Evolutionary conservation across 2,797 vertebrate species (phyloP).

Genomic region (Brotula barbata): DNA sequence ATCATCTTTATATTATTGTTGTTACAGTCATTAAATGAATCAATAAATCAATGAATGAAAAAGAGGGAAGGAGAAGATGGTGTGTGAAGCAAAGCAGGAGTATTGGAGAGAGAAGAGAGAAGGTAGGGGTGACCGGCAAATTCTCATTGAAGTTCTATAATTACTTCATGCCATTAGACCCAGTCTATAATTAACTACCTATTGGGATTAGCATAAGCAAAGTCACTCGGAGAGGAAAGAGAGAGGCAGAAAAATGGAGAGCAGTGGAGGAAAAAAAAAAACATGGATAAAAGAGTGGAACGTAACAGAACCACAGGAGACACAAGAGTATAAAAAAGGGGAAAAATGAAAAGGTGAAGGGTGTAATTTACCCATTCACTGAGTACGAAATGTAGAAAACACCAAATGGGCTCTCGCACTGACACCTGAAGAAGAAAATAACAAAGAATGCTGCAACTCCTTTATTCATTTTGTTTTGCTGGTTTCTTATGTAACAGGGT

Average conservation of each 20-base stretch:
- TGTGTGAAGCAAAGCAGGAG: slow-evolving; percentile 1
- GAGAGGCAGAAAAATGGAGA: slow-evolving; percentile 16
- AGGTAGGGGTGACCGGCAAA: slow-evolving; percentile 56
- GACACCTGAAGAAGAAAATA: too few species aligned
- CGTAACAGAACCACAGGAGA: slow-evolving; percentile 1
- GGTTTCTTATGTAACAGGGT: too few species aligned
- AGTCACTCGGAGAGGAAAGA: slow-evolving; percentile 54
- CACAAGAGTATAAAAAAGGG: neutral
- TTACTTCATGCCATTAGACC: slow-evolving; percentile 73
- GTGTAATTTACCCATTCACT: slow-evolving; percentile 1
- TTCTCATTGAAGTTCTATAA: slow-evolving; percentile 72
- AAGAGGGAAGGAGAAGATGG: too few species aligned
- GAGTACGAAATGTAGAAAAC: slow-evolving; percentile 1
- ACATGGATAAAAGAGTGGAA: neutral
- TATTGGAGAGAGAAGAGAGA: slow-evolving; percentile 27
- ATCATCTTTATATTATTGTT: too few species aligned
- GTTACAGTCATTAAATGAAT: too few species aligned
- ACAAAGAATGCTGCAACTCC: too few species aligned
- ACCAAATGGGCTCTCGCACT: neutral
- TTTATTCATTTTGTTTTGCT: too few species aligned
- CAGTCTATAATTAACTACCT: slow-evolving; percentile 77
- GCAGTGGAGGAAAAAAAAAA: neutral
- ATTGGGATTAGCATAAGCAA: slow-evolving; percentile 71
- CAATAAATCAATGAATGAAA: too few species aligned
- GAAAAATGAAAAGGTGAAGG: slow-evolving; percentile 11